Percentiles rank a stretch among this genome's conserved stretches.
Evolutionary conservation across 2,888 invertebrate genomes (phyloP).

Genomic region (Galerucella pusilla): DNA sequence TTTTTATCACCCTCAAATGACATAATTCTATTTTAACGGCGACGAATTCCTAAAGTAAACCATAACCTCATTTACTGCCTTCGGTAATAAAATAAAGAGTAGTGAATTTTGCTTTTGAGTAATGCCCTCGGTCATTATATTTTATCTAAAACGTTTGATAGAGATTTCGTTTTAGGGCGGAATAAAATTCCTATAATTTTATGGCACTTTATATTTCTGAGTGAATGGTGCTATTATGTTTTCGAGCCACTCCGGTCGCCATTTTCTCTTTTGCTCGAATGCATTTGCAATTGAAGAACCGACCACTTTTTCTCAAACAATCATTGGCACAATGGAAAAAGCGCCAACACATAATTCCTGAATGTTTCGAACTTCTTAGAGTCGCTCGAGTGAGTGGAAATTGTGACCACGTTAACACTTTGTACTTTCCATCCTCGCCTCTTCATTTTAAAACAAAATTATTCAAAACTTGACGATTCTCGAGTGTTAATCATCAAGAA

Average conservation of each 20-base stretch:
- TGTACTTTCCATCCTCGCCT: conserved; percentile 12
- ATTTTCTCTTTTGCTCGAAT: conserved; percentile 50
- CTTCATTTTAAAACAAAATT: conserved; percentile 5
- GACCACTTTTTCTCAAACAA: conserved; percentile 41
- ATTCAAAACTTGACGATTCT: not conserved
- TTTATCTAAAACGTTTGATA: conserved; percentile 60
- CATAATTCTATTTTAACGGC: conserved; percentile 33
- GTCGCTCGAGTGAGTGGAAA: conserved; percentile 20
- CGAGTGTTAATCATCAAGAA: not conserved
- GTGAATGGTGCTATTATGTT: conserved; percentile 62
- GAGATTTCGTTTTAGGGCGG: conserved; percentile 57
- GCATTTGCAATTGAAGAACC: conserved; percentile 45
- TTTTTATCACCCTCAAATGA: conserved; percentile 26
- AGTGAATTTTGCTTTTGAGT: conserved; percentile 56
- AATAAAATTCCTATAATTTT: conserved; percentile 64
- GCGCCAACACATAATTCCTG: conserved; percentile 34
- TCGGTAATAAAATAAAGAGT: conserved; percentile 53
- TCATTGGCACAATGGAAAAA: conserved; percentile 39
- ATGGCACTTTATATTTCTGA: conserved; percentile 62
- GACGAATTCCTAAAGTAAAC: conserved; percentile 45
- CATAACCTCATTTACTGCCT: conserved; percentile 53
- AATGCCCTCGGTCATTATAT: conserved; percentile 56
- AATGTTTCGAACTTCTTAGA: conserved; percentile 20
- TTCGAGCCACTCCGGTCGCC: conserved; percentile 55
- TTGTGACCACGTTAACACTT: conserved; percentile 23